Evolutionary conservation across 2,797 vertebrate genomes (phyloP), one percentile per base, ranked within the genome.

Genomic region (Sorex maritimensis): DNA sequence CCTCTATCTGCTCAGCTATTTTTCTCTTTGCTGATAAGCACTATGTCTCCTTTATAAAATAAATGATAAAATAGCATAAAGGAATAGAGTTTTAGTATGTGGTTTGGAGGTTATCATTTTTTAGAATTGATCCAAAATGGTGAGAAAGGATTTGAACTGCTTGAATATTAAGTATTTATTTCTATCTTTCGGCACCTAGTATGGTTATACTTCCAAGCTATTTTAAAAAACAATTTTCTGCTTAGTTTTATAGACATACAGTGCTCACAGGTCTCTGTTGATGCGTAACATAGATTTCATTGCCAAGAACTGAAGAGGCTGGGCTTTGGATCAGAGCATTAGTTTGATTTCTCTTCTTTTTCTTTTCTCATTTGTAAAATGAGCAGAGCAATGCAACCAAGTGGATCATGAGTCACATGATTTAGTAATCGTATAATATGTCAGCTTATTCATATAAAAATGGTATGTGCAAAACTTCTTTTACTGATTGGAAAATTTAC

Each of bases 131-230:
- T 97, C 87, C 63, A 74, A 93, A 97, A 69, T 0, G 52, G 41
- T 93, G 95, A 92, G 81, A 96, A 98, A 96, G 72, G 41, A 93
- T 96, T 97, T 96, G 73, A 97, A 94, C 23, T 96, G 49, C 88
- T 92, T 92, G 95, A 89, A 30, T 97, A 96, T 49, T 94, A 58
- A 23, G 63, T 24, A 13, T 69, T 69, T 26, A 46, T 87, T 46
- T 73, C 38, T 78, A 28, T 17, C 93, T 96, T 95, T 96, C 89
- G 88, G 13, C 87, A 93, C 87, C 67, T 67, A 93, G 26, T 88
- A 86, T 81, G 94, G 69, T 83, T 55, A 79, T 94, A 61, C 28
- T 75, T 88, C 58, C 63, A 17, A 90, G 87, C 73, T 94, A 96
- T 90, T 92, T 82, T 80, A 87, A 94, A 94, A 86, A 44, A 8